A percentile compares a stretch with the other conserved stretches of the same genome.
These are phyloP conservation scores for Acropora tenuis DNA, from an alignment of 64 coral and sea anemone species.

Conservation along the genomic window DNA sequence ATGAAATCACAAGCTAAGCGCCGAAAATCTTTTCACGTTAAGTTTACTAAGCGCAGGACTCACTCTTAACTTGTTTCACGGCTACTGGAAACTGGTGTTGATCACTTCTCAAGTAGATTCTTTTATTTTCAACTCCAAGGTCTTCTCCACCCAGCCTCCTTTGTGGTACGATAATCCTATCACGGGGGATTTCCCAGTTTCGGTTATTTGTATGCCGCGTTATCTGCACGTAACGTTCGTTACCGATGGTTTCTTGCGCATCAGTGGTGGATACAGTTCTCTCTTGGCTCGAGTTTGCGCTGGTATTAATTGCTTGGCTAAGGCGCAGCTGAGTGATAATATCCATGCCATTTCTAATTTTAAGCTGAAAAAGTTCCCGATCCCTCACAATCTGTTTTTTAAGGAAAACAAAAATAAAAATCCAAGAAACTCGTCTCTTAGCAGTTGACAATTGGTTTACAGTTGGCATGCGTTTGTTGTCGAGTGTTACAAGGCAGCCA, in stretches of 20 bases:
- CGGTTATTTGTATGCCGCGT: constrained; percentile 47
- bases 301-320: background rate
- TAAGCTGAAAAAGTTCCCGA: background rate
- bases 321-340: constrained; percentile 10
- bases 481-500: too few relatives aligned
- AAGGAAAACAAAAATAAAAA: too few relatives aligned
- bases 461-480: too few relatives aligned
- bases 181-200: constrained; percentile 78
- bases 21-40: too few relatives aligned
- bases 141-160: constrained; percentile 65
- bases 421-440: too few relatives aligned
- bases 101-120: constrained; percentile 67
- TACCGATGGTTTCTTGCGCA: constrained; percentile 15
- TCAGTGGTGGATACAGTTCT: background rate
- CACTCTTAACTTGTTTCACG: constrained; percentile 81
- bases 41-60: background rate
- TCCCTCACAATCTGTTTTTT: background rate
- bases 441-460: too few relatives aligned
- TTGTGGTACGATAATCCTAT: constrained; percentile 43
- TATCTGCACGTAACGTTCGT: constrained; percentile 51
- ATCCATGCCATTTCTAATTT: background rate
- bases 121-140: constrained; percentile 74
- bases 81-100: constrained; percentile 74
- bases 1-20: background rate
- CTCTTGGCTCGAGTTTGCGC: background rate